A percentile compares a stretch with the other conserved stretches of the same genome.
Evolutionary conservation across 2,797 vertebrate genomes (phyloP).

Genomic region (Bradypus variegatus): DNA sequence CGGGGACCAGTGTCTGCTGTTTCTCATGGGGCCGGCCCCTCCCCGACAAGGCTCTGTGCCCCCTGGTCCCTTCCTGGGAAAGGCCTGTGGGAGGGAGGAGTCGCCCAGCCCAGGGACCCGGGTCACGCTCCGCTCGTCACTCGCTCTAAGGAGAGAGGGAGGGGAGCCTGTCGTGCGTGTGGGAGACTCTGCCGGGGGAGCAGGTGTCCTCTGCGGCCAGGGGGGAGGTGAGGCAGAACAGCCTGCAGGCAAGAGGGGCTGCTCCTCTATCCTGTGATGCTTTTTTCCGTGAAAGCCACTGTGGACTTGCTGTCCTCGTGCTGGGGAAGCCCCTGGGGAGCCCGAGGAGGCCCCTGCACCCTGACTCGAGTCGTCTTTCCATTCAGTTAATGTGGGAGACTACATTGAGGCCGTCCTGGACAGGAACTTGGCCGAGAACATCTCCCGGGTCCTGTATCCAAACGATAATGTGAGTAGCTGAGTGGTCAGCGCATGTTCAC

Average conservation of each 20-base stretch:
- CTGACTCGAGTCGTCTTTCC: neutral
- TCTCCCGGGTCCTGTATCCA: conserved; percentile 86
- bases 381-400: conserved; percentile 84
- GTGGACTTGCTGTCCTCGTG: neutral
- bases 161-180: no score
- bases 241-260: neutral
- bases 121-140: no score
- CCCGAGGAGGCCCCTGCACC: neutral
- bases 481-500: neutral
- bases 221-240: no score
- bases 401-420: conserved; percentile 86
- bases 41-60: no score
- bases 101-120: no score
- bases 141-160: no score
- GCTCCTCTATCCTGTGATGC: neutral
- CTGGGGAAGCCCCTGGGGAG: neutral
- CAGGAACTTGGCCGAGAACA: conserved; percentile 88
- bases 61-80: no score
- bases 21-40: no score
- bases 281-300: neutral
- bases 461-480: conserved; percentile 83
- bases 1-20: no score
- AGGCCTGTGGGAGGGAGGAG: no score
- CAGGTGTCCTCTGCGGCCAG: no score
- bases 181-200: no score